A percentile compares a stretch with the other conserved stretches of the same genome.
phyloP scores from a whole-genome alignment of 2,113 vertebrate species.

The Ictalurus furcatus region DNA sequence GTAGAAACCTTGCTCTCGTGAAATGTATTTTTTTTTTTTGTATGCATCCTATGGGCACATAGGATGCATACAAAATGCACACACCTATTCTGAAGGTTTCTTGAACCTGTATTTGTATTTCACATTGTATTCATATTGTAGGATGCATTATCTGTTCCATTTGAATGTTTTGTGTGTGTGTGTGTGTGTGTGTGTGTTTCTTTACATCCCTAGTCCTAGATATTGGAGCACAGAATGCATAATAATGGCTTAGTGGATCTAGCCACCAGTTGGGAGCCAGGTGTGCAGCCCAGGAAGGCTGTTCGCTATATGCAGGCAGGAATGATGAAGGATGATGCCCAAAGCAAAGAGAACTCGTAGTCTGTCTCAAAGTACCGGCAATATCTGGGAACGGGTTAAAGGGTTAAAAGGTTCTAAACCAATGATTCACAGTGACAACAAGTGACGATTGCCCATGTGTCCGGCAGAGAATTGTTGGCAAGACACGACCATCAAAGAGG shows the following conservation, averaged over 20 bases:
- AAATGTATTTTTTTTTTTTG: background rate
- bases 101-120: background rate
- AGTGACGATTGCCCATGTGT: background rate
- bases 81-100: background rate
- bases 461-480: background rate
- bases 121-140: background rate
- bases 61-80: too few relatives aligned
- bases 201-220: too few relatives aligned
- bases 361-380: background rate
- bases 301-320: background rate
- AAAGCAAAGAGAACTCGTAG: background rate
- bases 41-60: background rate
- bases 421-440: background rate
- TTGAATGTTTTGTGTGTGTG: background rate
- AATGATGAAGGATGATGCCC: background rate
- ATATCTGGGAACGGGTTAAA: background rate
- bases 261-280: background rate
- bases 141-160: background rate
- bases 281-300: background rate
- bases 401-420: background rate
- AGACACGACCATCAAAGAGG: background rate
- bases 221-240: background rate
- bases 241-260: background rate
- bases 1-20: too few relatives aligned
- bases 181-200: too few relatives aligned